Percentiles rank a stretch among this genome's conserved stretches.
These are phyloP conservation scores for Telmatochromis bifrenatus DNA, from an alignment of 2,113 vertebrate species.

Conservation along the genomic window DNA sequence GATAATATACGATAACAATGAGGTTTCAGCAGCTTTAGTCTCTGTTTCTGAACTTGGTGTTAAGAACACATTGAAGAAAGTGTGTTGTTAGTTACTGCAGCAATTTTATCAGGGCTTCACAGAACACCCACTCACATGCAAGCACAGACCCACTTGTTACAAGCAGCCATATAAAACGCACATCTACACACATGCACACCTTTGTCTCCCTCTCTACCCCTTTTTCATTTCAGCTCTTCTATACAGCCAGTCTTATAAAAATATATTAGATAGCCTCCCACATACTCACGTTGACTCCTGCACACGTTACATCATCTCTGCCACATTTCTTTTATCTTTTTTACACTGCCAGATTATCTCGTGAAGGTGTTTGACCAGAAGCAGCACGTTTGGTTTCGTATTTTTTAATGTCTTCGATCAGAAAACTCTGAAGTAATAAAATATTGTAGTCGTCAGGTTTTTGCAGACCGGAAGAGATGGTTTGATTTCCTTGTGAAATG, in stretches of 20 bases:
- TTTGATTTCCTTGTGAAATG: background rate
- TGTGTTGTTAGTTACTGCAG: slow-evolving; percentile 37
- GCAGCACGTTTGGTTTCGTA: background rate
- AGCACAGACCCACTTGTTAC: slow-evolving; percentile 6
- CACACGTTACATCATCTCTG: slow-evolving; percentile 65
- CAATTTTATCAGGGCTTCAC: slow-evolving; percentile 33
- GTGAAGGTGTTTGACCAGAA: slow-evolving; percentile 2
- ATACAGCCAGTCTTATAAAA: slow-evolving; percentile 43
- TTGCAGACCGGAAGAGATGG: background rate
- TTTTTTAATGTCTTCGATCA: background rate
- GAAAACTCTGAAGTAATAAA: background rate
- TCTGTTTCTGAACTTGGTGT: slow-evolving; percentile 13
- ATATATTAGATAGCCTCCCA: slow-evolving; percentile 51
- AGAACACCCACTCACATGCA: slow-evolving; percentile 22
- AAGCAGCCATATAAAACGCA: slow-evolving; percentile 7
- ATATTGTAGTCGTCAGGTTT: background rate
- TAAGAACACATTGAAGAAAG: slow-evolving; percentile 1
- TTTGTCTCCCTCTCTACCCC: background rate
- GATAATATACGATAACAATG: background rate
- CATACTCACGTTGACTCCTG: slow-evolving; percentile 53
- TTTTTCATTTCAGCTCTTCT: slow-evolving; percentile 7
- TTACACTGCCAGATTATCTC: slow-evolving; percentile 5
- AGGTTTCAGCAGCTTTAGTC: slow-evolving; percentile 1
- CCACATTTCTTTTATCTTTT: slow-evolving; percentile 24
- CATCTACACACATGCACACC: background rate